These are phyloP conservation scores for Tolypeutes matacus DNA, from an alignment of 2,797 vertebrate species.

Conservation along the genomic window DNA sequence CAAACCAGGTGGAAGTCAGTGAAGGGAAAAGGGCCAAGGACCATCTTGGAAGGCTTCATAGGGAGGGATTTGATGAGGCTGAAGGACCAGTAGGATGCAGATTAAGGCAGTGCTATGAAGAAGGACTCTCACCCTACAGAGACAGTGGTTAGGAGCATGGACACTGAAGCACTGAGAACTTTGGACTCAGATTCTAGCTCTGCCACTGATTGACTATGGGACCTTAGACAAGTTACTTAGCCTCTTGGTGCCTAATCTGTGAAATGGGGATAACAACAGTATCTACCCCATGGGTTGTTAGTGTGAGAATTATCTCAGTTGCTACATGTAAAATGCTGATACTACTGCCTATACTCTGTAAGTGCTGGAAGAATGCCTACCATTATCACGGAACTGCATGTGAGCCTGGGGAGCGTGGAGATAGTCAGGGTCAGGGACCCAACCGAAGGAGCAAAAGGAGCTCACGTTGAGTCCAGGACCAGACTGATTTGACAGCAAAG, in stretches of 20 bases:
- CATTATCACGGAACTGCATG: rapidly evolving
- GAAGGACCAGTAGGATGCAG: neutral
- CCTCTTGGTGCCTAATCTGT: neutral
- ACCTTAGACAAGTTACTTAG: neutral
- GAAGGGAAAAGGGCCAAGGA: rapidly evolving
- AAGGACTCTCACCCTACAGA: rapidly evolving
- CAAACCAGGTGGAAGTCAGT: neutral
- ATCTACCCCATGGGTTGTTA: rapidly evolving
- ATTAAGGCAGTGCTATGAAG: neutral
- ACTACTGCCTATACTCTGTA: neutral
- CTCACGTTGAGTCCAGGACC: rapidly evolving
- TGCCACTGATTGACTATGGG: neutral
- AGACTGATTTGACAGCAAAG: rapidly evolving
- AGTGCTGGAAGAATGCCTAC: rapidly evolving
- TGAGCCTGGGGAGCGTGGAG: neutral
- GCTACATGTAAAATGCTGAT: rapidly evolving
- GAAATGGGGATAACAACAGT: rapidly evolving
- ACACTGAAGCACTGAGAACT: neutral
- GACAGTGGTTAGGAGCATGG: rapidly evolving
- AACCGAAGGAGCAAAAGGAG: neutral
- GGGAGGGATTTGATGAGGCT: neutral
- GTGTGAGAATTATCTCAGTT: rapidly evolving
- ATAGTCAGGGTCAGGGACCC: too few species aligned
- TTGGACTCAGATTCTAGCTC: neutral
- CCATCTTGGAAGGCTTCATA: neutral